These are phyloP conservation scores for Erpornis zantholeuca DNA, from an alignment of 2,113 vertebrate genomes.

Conservation along the genomic window DNA sequence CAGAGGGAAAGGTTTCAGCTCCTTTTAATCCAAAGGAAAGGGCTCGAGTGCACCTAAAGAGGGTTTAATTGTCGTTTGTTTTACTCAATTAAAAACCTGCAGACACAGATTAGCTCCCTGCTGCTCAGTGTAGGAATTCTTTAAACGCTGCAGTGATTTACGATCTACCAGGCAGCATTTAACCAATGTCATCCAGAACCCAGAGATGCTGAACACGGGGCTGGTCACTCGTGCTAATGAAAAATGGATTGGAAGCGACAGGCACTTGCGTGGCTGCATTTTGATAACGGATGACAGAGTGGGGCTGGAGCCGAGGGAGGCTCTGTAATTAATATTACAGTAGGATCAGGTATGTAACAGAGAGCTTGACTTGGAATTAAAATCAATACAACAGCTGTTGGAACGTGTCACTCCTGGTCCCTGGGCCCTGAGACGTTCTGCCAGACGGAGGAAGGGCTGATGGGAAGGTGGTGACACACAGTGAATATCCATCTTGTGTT, in stretches of 20 bases:
- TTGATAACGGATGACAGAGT: slow-evolving; percentile 37
- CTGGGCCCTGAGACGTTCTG: slow-evolving; percentile 5
- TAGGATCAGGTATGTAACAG: slow-evolving; percentile 1
- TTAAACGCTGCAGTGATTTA: slow-evolving; percentile 56
- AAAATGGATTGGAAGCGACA: slow-evolving; percentile 44
- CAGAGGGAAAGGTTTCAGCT: neutral
- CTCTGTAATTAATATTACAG: slow-evolving; percentile 56
- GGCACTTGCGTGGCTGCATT: slow-evolving; percentile 13
- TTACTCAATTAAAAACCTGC: slow-evolving; percentile 67
- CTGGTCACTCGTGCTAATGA: slow-evolving; percentile 54
- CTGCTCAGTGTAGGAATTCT: slow-evolving; percentile 1
- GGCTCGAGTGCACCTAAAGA: slow-evolving; percentile 11
- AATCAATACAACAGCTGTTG: slow-evolving; percentile 35
- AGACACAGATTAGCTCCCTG: slow-evolving; percentile 58
- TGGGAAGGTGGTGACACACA: slow-evolving; percentile 27
- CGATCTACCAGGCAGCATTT: slow-evolving; percentile 36
- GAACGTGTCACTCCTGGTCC: slow-evolving; percentile 28
- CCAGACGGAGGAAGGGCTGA: slow-evolving; percentile 19
- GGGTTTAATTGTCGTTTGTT: slow-evolving; percentile 38
- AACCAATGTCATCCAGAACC: slow-evolving; percentile 34
- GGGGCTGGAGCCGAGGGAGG: neutral
- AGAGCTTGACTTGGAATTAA: slow-evolving; percentile 10
- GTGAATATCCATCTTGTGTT: slow-evolving; percentile 43
- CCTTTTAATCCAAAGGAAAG: slow-evolving; percentile 6
- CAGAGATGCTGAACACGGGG: slow-evolving; percentile 22